Base-by-base conservation (phyloP, 64 coral and sea anemone species). In the Pachyseris speciosa region DNA sequence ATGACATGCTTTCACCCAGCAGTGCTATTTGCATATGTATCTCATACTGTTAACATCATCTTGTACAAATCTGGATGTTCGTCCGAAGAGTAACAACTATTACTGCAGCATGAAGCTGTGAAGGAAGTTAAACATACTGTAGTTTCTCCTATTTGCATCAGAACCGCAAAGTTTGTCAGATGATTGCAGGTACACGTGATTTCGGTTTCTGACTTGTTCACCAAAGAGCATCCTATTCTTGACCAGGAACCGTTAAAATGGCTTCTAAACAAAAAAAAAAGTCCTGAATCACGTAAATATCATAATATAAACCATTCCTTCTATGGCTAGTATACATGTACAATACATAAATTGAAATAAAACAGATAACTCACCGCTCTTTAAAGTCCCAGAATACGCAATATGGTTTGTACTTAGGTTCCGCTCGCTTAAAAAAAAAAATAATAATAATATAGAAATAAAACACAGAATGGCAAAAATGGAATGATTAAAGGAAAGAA, bases 151-250 rank as follows among this genome's bases (percentile, higher is more conserved):
- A 93, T 17, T 79, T 93, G 84, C 94, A 96, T 89, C 6, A 96
- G 78, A 73, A 96, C 90, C 9, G 94, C 94, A 43, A 96, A 96
- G 69, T 93, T 92, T 1, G 94, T 96, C 10, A 96, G 78, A 79
- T 96, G 94, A 88, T 96, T 88, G 29, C 94, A 96, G 10, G 67
- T 74, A 36, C 94, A 96, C 15, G 86, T 37, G 9, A 91, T 83
- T 47, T 68, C 68, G 40, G 70, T 78, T 2, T 27, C 20, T n/a
- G 47, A 33, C 1, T 76, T 60, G 4, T 92, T 37, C 7, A 93
- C 15, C 50, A 93, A 61, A 11, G 53, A 32, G 49, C 94, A 96
- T 63, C 94, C 94, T 22, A 37, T 32, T 19, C 39, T 68, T 40
- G 94, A 96, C 94, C 94, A 96, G 27, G 83, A 78, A 2, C 94